A percentile compares a stretch with the other conserved stretches of the same genome.
phyloP scores from a whole-genome alignment of 1,140 invertebrate genomes.

The Drosophila lini region DNA sequence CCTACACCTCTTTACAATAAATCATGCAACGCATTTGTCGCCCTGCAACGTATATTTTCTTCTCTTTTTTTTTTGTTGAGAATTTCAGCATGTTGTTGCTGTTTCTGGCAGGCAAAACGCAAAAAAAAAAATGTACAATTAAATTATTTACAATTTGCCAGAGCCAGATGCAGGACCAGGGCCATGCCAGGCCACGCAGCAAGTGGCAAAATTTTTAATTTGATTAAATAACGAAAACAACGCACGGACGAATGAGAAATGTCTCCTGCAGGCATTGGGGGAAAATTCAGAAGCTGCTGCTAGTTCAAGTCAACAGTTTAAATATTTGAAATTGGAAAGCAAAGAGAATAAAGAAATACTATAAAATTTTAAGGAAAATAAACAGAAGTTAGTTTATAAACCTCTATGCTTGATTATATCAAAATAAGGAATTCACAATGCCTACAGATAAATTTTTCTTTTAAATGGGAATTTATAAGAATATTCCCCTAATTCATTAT shows the following conservation, averaged over 20 bases:
- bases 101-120: constrained; percentile 43
- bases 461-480: background rate
- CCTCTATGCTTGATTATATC: background rate
- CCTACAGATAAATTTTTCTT: background rate
- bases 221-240: constrained; percentile 55
- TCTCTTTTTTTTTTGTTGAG: constrained; percentile 15
- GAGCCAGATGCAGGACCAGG: constrained; percentile 44
- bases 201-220: constrained; percentile 60
- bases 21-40: constrained; percentile 75
- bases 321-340: constrained; percentile 8
- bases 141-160: constrained; percentile 62
- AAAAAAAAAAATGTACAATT: constrained; percentile 34
- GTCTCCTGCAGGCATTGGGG: constrained; percentile 18
- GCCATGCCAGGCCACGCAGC: constrained; percentile 40
- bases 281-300: background rate
- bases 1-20: constrained; percentile 47
- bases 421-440: too few species aligned
- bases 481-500: background rate
- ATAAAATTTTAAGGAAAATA: too few species aligned
- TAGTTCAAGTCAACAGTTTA: background rate
- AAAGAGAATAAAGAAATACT: background rate
- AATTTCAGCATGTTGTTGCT: constrained; percentile 21
- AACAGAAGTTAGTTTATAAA: too few species aligned
- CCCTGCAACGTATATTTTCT: constrained; percentile 40
- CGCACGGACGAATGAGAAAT: constrained; percentile 27